A percentile compares a stretch with the other conserved stretches of the same genome.
phyloP scores from a whole-genome alignment of 2,797 vertebrate genomes.

The Gadopsis marmoratus region DNA sequence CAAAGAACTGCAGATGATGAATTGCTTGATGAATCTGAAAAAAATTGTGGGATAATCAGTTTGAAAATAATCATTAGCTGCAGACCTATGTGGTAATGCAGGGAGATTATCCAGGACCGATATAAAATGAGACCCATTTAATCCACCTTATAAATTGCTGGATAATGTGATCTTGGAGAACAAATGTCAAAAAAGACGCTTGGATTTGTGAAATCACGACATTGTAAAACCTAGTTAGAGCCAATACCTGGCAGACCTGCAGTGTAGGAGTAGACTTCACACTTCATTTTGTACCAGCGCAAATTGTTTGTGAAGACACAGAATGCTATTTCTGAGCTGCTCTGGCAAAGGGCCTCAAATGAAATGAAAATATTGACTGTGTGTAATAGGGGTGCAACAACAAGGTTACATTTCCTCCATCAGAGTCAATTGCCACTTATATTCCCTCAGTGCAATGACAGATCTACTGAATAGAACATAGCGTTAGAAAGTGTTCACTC shows the following conservation, averaged over 20 bases:
- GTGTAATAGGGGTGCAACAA: constrained; percentile 52
- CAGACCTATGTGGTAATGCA: background rate
- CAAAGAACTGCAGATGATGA: background rate
- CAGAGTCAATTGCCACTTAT: constrained; percentile 54
- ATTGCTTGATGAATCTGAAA: background rate
- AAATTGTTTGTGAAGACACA: constrained; percentile 60
- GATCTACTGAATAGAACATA: constrained; percentile 4
- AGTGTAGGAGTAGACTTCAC: constrained; percentile 42
- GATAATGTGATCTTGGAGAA: constrained; percentile 9
- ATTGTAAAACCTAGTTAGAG: constrained; percentile 16
- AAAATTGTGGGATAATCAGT: background rate
- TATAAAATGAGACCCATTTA: background rate
- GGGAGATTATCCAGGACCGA: background rate
- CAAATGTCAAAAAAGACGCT: constrained; percentile 14
- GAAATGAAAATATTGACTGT: constrained; percentile 72
- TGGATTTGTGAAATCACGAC: constrained; percentile 15
- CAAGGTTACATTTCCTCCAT: constrained; percentile 62
- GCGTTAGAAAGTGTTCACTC: constrained; percentile 19
- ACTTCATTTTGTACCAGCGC: constrained; percentile 53
- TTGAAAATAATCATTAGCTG: background rate
- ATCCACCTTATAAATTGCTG: constrained; percentile 8
- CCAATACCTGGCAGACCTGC: constrained; percentile 24
- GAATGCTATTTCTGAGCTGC: constrained; percentile 47
- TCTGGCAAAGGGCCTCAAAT: constrained; percentile 45
- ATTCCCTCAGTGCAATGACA: constrained; percentile 18